A percentile compares a stretch with the other conserved stretches of the same genome.
Evolutionary conservation across 1,140 invertebrate species (phyloP).

Genomic region (Euglossa dilemma): DNA sequence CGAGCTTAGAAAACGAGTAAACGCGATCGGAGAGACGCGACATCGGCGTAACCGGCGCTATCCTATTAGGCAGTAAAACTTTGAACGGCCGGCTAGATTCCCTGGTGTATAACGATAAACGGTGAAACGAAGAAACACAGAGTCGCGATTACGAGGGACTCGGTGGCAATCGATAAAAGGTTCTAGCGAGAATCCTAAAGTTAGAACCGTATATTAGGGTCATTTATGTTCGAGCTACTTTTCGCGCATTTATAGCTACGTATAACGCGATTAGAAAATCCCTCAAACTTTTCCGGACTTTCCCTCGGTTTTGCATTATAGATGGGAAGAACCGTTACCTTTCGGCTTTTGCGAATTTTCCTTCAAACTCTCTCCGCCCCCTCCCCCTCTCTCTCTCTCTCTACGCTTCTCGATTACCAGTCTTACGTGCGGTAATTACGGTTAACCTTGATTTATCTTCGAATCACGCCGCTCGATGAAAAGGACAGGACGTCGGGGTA

Average conservation of each 20-base stretch:
- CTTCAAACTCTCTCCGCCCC: background rate
- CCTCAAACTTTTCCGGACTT: background rate
- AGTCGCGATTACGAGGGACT: conserved; percentile 5
- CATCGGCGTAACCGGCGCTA: too few species aligned
- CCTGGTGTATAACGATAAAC: background rate
- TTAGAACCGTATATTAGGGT: conserved; percentile 17
- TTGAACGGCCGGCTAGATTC: background rate
- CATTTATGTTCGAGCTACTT: conserved; percentile 11
- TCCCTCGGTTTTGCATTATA: too few species aligned
- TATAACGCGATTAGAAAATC: background rate
- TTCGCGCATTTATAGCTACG: background rate
- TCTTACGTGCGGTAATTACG: too few species aligned
- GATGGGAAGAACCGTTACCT: background rate
- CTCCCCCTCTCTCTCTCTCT: too few species aligned
- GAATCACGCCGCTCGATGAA: too few species aligned
- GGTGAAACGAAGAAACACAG: background rate
- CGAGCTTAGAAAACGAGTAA: too few species aligned
- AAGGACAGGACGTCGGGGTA: too few species aligned
- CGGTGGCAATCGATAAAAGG: conserved; percentile 26
- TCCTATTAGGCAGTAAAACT: background rate
- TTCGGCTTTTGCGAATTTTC: background rate
- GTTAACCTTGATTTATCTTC: too few species aligned
- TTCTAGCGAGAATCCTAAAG: conserved; percentile 5
- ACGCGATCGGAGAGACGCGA: too few species aligned
- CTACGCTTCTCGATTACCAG: too few species aligned